A percentile compares a stretch with the other conserved stretches of the same genome.
Conservation (phyloP, 2,888 invertebrate genomes). For the Cerceris ruficornis region DNA sequence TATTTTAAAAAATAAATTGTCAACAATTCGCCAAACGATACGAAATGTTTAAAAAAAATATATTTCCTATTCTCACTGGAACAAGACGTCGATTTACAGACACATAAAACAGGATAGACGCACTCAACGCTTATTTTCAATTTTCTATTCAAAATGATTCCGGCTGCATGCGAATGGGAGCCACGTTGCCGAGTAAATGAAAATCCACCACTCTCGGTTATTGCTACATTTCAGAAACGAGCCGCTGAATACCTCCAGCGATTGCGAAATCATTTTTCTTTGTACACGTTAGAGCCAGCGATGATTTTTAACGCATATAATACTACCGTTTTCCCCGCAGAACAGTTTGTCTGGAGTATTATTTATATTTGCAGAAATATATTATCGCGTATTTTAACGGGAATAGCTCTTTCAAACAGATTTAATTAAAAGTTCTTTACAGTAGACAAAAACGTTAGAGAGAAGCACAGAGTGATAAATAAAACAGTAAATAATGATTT, state of each 20-base stretch:
- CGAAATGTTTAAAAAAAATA: constrained; percentile 1
- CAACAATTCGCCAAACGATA: neutral
- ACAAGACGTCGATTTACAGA: constrained; percentile 33
- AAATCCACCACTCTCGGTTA: constrained; percentile 55
- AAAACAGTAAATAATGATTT: too few species aligned
- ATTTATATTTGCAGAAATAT: too few species aligned
- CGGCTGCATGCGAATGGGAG: constrained; percentile 24
- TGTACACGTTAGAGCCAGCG: constrained; percentile 6
- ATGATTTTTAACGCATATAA: constrained; percentile 25
- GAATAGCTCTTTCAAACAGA: too few species aligned
- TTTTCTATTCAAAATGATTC: constrained; percentile 52
- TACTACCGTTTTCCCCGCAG: neutral
- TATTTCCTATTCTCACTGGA: constrained; percentile 10
- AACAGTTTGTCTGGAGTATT: neutral
- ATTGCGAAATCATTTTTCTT: constrained; percentile 41
- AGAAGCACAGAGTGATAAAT: too few species aligned
- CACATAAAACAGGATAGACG: constrained; percentile 46
- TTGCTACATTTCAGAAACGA: constrained; percentile 50
- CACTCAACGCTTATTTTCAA: constrained; percentile 18
- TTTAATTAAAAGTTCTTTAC: too few species aligned
- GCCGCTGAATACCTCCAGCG: constrained; percentile 39
- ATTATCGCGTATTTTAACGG: too few species aligned
- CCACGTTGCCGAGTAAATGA: constrained; percentile 48
- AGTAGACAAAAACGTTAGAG: too few species aligned
- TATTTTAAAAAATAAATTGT: neutral